These are phyloP conservation scores for Drosophila lini DNA, from an alignment of 1,140 invertebrate species.

Conservation along the genomic window DNA sequence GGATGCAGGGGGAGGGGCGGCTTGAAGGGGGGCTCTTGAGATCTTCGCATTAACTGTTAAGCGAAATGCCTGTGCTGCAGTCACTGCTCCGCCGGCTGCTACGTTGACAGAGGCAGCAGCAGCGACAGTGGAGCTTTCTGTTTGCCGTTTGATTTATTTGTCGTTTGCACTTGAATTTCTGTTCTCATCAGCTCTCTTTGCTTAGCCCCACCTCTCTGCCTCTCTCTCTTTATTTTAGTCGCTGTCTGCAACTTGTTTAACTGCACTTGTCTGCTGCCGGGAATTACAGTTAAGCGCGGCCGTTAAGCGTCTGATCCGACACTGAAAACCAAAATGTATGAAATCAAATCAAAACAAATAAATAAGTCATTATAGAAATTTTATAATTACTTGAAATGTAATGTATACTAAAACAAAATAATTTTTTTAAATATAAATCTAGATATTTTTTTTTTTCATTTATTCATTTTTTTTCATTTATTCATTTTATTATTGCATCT, in stretches of 20 bases:
- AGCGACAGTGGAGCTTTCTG: conserved; percentile 56
- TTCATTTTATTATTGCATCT: too few relatives aligned
- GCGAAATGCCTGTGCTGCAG: conserved; percentile 56
- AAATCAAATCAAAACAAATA: not conserved
- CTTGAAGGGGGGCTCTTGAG: not conserved
- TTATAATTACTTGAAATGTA: too few relatives aligned
- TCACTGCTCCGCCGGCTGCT: conserved; percentile 13
- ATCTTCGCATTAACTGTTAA: conserved; percentile 67
- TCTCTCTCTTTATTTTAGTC: conserved; percentile 34
- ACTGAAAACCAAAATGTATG: not conserved
- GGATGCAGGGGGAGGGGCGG: not conserved
- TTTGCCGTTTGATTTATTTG: conserved; percentile 79
- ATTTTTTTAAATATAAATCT: too few relatives aligned
- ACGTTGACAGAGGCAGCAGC: conserved; percentile 16
- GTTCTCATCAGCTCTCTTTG: conserved; percentile 25
- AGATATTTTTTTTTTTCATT: too few relatives aligned
- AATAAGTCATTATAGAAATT: too few relatives aligned
- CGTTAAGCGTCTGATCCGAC: conserved; percentile 52
- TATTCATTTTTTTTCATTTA: too few relatives aligned
- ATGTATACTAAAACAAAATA: too few relatives aligned
- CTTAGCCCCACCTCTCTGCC: conserved; percentile 8
- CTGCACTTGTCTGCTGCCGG: conserved; percentile 69
- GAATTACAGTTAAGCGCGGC: conserved; percentile 71
- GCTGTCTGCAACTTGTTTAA: conserved; percentile 70
- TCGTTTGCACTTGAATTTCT: conserved; percentile 77